These are phyloP conservation scores for Sisyra terminalis DNA, from an alignment of 2,888 invertebrate species.

Conservation along the genomic window DNA sequence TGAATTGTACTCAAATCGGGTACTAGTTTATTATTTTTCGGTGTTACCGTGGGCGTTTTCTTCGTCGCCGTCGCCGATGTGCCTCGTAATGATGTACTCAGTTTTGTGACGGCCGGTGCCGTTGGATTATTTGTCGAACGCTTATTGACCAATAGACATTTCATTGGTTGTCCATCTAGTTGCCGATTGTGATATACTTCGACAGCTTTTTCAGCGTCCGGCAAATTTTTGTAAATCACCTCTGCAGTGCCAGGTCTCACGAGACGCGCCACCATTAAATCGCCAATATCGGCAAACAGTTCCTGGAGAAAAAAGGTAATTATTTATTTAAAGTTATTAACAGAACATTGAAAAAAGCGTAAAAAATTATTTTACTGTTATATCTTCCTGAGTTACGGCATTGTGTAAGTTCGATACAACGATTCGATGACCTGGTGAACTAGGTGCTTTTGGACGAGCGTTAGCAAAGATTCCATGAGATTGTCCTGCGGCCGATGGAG, in stretches of 20 bases:
- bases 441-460: slow-evolving; percentile 27
- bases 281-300: slow-evolving; percentile 84
- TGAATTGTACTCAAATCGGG: slow-evolving; percentile 54
- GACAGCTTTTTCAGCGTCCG: slow-evolving; percentile 79
- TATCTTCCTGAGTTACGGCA: slow-evolving; percentile 79
- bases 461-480: slow-evolving; percentile 23
- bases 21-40: slow-evolving; percentile 27
- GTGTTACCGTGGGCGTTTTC: slow-evolving; percentile 13
- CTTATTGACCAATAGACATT: slow-evolving; percentile 70
- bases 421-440: slow-evolving; percentile 58
- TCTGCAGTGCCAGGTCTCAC: slow-evolving; percentile 81
- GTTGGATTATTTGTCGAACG: slow-evolving; percentile 44
- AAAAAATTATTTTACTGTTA: slow-evolving; percentile 42
- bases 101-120: slow-evolving; percentile 25
- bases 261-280: slow-evolving; percentile 65
- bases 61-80: slow-evolving; percentile 10
- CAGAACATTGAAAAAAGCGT: slow-evolving; percentile 5
- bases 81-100: slow-evolving; percentile 6
- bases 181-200: slow-evolving; percentile 88
- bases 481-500: slow-evolving; percentile 18
- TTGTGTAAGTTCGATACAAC: slow-evolving; percentile 80
- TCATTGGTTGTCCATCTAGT: slow-evolving; percentile 87
- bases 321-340: too few species aligned
- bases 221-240: slow-evolving; percentile 71
- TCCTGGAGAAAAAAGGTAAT: slow-evolving; percentile 38